A percentile compares a stretch with the other conserved stretches of the same genome.
Conservation (phyloP, 1,140 invertebrate species). For the Homalodisca vitripennis region DNA sequence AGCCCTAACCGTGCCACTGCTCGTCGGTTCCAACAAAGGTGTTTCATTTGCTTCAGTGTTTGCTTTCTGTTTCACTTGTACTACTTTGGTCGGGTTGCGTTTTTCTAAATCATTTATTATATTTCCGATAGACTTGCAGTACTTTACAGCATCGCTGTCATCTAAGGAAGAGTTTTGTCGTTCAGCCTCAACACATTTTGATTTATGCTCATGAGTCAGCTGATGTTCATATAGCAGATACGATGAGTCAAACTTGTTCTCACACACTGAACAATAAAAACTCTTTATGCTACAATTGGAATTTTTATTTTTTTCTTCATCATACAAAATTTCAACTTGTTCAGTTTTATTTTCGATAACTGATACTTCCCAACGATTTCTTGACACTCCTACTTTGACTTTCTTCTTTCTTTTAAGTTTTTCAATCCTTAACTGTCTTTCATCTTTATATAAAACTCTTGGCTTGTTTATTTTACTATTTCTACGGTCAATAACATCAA, state of each 20-base stretch:
- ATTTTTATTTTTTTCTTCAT: too few relatives aligned
- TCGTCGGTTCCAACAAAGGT: neutral
- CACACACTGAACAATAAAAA: constrained; percentile 6
- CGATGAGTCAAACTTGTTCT: neutral
- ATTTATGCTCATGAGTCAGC: neutral
- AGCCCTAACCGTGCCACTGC: too few relatives aligned
- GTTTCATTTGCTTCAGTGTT: neutral
- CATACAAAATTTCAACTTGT: neutral
- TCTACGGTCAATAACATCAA: constrained; percentile 10
- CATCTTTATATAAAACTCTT: constrained; percentile 4
- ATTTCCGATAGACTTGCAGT: constrained; percentile 15
- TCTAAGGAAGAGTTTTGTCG: neutral
- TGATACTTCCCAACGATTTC: constrained; percentile 32
- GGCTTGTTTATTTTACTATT: constrained; percentile 21
- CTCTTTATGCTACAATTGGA: constrained; percentile 6
- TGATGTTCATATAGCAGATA: constrained; percentile 16
- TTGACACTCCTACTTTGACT: constrained; percentile 10
- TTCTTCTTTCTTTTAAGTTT: constrained; percentile 23
- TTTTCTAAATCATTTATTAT: constrained; percentile 20
- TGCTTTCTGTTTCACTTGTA: constrained; percentile 19
- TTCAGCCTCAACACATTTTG: neutral
- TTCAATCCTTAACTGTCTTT: constrained; percentile 11
- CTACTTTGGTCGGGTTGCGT: constrained; percentile 9
- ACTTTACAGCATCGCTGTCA: constrained; percentile 2
- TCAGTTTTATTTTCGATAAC: constrained; percentile 8